These are phyloP conservation scores for Atrina japonica DNA, from an alignment of 2,888 invertebrate species.

Conservation along the genomic window DNA sequence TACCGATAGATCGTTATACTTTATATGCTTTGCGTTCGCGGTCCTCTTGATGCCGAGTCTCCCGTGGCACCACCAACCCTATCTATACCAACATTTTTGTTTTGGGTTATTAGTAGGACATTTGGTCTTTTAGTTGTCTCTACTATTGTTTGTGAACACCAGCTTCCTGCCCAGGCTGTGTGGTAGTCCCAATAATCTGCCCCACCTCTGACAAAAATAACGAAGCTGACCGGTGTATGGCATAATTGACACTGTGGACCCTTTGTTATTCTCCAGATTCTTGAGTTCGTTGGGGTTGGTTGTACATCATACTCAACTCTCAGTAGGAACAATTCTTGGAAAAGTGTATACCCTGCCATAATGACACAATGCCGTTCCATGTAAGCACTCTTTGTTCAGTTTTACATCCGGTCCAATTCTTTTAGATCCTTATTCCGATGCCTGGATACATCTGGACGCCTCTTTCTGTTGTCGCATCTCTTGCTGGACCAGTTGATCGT, in stretches of 20 bases:
- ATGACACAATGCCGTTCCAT: neutral
- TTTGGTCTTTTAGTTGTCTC: neutral
- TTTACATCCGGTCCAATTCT: neutral
- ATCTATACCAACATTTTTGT: neutral
- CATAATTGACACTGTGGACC: neutral
- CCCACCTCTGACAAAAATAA: slow-evolving; percentile 5
- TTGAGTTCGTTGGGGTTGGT: slow-evolving; percentile 2
- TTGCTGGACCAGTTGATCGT: too few relatives aligned
- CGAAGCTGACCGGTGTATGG: neutral
- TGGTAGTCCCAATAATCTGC: neutral
- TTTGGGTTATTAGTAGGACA: too few relatives aligned
- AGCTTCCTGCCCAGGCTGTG: slow-evolving; percentile 2
- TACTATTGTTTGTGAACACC: neutral
- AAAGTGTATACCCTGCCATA: neutral
- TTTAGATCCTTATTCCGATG: neutral
- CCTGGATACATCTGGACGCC: neutral
- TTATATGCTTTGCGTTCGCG: slow-evolving; percentile 1
- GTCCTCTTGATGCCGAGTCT: neutral
- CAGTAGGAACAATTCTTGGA: neutral
- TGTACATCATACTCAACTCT: slow-evolving; percentile 3
- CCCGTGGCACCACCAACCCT: neutral
- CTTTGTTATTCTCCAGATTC: neutral
- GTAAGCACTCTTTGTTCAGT: neutral
- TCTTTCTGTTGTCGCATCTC: too few relatives aligned
- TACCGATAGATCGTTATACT: slow-evolving; percentile 2